Percentiles rank a stretch among this genome's conserved stretches.
phyloP scores from a whole-genome alignment of 2,113 vertebrate species.

The Labrus mixtus region DNA sequence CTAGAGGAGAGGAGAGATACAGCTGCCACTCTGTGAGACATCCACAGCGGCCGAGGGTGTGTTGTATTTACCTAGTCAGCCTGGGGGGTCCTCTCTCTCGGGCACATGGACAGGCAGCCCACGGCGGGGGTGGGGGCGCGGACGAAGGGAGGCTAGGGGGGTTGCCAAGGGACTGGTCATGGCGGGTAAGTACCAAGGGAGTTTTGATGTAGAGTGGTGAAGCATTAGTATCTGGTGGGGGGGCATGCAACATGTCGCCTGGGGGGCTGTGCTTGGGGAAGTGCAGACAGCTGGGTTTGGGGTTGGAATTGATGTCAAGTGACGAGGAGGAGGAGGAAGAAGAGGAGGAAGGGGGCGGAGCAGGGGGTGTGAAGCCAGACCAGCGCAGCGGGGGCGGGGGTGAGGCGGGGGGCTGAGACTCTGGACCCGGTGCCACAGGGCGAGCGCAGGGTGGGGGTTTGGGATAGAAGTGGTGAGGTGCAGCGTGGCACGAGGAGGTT shows the following conservation, averaged over 20 bases:
- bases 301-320: constrained; percentile 88
- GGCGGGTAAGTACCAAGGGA: constrained; percentile 85
- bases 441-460: constrained; percentile 83
- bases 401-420: constrained; percentile 82
- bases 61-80: constrained; percentile 91
- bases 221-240: constrained; percentile 81
- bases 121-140: constrained; percentile 84
- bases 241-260: constrained; percentile 79
- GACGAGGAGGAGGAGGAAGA: constrained; percentile 85
- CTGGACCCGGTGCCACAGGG: constrained; percentile 83
- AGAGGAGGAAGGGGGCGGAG: constrained; percentile 80
- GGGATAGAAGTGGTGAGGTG: constrained; percentile 80
- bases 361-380: constrained; percentile 83
- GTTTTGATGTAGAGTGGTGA: constrained; percentile 87
- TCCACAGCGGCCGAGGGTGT: constrained; percentile 69
- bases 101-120: constrained; percentile 89
- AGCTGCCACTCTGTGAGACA: constrained; percentile 65
- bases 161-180: constrained; percentile 83
- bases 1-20: constrained; percentile 64
- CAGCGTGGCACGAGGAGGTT: constrained; percentile 73
- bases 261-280: constrained; percentile 85
- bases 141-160: constrained; percentile 85
- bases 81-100: constrained; percentile 90
- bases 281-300: constrained; percentile 87
- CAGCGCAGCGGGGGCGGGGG: constrained; percentile 82